Conservation (phyloP, 2,797 vertebrate species). For the Enteromius radiatus region DNA sequence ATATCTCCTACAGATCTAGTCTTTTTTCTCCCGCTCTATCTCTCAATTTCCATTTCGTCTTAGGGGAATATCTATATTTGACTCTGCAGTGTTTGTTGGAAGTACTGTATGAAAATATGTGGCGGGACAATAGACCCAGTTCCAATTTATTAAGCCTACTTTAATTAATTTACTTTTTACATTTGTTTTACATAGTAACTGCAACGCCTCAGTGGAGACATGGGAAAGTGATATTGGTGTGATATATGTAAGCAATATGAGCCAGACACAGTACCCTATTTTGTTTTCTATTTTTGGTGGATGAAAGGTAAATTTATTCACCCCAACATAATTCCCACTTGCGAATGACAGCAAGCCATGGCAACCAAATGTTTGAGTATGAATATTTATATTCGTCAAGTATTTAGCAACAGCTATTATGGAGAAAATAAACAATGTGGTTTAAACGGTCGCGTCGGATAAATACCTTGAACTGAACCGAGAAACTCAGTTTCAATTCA, state of each 20-base stretch:
- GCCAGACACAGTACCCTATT: background rate
- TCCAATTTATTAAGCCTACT: conserved; percentile 33
- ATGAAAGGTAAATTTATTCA: conserved; percentile 6
- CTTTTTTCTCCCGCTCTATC: conserved; percentile 40
- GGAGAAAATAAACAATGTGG: conserved; percentile 8
- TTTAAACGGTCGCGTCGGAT: background rate
- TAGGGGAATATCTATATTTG: conserved; percentile 50
- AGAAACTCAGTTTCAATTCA: conserved; percentile 4
- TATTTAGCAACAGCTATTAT: conserved; percentile 4
- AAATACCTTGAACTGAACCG: background rate
- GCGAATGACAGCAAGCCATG: background rate
- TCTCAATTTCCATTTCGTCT: conserved; percentile 44
- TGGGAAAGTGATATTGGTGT: conserved; percentile 6
- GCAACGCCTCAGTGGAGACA: conserved; percentile 20
- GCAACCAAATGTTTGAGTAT: background rate
- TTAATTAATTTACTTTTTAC: conserved; percentile 38
- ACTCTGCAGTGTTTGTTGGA: conserved; percentile 37
- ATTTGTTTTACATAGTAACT: conserved; percentile 30
- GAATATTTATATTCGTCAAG: conserved; percentile 3
- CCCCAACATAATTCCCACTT: conserved; percentile 1
- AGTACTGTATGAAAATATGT: conserved; percentile 23
- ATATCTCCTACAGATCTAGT: conserved; percentile 51
- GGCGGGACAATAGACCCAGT: conserved; percentile 26
- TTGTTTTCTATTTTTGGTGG: conserved; percentile 23
- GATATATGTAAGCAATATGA: conserved; percentile 17